Percentiles rank a stretch among this genome's conserved stretches.
phyloP scores from a whole-genome alignment of 2,113 vertebrate genomes.

The Tetrax tetrax region DNA sequence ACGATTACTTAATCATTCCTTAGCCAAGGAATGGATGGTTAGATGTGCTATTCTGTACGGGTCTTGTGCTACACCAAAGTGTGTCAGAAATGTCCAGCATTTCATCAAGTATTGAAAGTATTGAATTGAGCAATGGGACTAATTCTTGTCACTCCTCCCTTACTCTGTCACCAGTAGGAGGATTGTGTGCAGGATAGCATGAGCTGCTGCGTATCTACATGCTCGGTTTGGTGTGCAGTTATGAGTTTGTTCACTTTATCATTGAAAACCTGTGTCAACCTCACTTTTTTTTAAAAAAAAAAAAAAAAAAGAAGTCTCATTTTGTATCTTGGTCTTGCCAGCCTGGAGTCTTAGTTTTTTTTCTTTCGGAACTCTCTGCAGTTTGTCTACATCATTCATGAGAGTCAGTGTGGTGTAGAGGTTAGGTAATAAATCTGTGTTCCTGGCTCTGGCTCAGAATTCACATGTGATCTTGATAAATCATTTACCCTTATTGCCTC shows the following conservation, averaged over 20 bases:
- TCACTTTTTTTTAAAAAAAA: background rate
- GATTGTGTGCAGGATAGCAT: rapidly evolving
- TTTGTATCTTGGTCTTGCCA: background rate
- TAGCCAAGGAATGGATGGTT: no score
- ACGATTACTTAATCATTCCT: background rate
- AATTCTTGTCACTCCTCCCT: background rate
- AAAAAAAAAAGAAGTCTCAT: background rate
- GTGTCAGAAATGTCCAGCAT: no score
- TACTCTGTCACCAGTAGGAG: background rate
- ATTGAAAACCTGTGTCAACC: background rate
- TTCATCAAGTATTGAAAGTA: no score
- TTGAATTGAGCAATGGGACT: no score
- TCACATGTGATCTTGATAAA: conserved; percentile 33
- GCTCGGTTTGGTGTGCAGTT: background rate
- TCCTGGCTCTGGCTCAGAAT: conserved; percentile 35
- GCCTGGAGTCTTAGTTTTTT: background rate
- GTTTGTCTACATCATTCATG: background rate
- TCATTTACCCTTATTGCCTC: conserved; percentile 48
- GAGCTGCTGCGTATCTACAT: background rate
- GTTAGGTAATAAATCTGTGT: conserved; percentile 30
- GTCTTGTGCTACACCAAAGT: no score
- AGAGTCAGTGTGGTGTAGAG: background rate
- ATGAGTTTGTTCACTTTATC: background rate
- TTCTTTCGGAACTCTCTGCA: background rate
- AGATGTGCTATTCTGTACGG: no score